Percentiles rank a stretch among this genome's conserved stretches.
Evolutionary conservation across 2,797 vertebrate species (phyloP).

Genomic region (Falco columbarius): DNA sequence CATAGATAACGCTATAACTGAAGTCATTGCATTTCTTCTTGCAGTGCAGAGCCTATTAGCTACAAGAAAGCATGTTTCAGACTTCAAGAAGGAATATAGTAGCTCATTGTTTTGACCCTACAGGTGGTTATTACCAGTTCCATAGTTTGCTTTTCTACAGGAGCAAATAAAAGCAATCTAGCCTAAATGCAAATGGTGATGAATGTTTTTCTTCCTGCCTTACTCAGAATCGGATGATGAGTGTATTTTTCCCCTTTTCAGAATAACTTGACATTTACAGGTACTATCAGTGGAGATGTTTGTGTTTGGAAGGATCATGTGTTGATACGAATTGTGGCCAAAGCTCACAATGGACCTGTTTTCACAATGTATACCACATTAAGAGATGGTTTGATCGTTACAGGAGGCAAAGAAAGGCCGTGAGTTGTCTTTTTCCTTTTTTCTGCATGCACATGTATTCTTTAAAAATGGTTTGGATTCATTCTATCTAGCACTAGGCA

Average conservation of each 20-base stretch:
- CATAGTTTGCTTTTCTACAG: not conserved
- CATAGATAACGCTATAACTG: not conserved
- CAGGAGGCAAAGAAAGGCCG: constrained; percentile 98
- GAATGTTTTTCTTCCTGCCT: constrained; percentile 57
- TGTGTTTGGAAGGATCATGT: constrained; percentile 98
- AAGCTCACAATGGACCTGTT: constrained; percentile 97
- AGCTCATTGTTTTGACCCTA: not conserved
- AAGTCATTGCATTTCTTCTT: not conserved
- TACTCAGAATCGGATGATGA: constrained; percentile 37
- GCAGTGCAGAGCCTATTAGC: not conserved
- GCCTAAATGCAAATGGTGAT: not conserved
- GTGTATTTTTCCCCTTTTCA: constrained; percentile 85
- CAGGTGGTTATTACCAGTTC: not conserved
- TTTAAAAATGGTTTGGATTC: not conserved
- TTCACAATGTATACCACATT: constrained; percentile 99
- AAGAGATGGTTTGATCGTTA: constrained; percentile 95
- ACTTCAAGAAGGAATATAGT: not conserved
- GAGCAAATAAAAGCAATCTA: not conserved
- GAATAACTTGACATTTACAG: constrained; percentile 99
- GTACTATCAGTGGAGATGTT: constrained; percentile 99
- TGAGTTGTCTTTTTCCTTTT: constrained; percentile 76
- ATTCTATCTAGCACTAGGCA: not conserved
- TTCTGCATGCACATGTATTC: not conserved
- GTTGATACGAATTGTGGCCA: constrained; percentile 94
- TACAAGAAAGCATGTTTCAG: not conserved